Conservation (phyloP, 2,797 vertebrate genomes). For the Coreius guichenoti region DNA sequence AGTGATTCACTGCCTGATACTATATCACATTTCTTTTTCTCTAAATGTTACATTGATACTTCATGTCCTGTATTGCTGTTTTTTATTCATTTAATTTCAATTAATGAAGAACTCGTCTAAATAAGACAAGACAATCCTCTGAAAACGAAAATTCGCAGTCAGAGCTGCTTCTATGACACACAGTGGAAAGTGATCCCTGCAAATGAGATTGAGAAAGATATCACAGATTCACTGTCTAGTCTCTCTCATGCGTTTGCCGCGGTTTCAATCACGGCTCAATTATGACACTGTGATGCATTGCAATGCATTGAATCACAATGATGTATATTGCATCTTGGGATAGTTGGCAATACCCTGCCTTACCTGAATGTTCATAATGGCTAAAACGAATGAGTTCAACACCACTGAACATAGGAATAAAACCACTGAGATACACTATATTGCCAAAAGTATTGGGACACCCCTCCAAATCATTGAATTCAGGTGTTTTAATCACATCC, state of each 20-base stretch:
- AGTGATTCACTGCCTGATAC: not conserved
- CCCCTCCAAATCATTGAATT: too few relatives aligned
- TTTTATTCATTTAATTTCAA: not conserved
- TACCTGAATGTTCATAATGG: not conserved
- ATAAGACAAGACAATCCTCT: not conserved
- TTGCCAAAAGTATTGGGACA: too few relatives aligned
- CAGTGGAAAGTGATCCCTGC: not conserved
- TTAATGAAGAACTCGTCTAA: not conserved
- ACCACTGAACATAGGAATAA: not conserved
- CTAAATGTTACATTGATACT: not conserved
- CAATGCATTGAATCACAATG: constrained; percentile 4
- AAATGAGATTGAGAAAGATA: not conserved
- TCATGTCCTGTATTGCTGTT: not conserved
- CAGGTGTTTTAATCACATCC: too few relatives aligned
- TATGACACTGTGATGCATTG: not conserved
- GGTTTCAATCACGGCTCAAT: not conserved
- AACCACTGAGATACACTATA: not conserved
- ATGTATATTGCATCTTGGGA: not conserved
- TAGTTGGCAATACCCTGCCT: not conserved
- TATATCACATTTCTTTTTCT: not conserved
- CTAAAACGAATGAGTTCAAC: not conserved
- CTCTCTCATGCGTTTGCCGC: not conserved
- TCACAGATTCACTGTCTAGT: not conserved
- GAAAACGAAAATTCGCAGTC: not conserved
- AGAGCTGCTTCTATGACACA: not conserved